Evolutionary conservation across 1,140 invertebrate genomes (phyloP), one percentile per base, ranked within the genome.

Genomic region (Drosophila subpulchrella): DNA sequence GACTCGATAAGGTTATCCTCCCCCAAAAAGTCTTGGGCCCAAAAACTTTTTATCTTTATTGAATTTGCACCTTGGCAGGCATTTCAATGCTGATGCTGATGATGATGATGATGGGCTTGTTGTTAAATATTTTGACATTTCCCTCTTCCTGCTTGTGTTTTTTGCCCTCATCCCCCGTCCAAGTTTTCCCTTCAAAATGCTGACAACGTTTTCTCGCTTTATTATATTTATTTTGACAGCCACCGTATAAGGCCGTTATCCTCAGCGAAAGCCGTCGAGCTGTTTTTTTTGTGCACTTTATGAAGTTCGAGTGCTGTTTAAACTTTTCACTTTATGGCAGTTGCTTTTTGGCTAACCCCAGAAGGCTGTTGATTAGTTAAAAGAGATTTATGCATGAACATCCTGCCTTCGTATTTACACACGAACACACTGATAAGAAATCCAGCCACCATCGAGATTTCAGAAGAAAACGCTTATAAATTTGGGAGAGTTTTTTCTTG

Each of bases 361-460:
- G 58, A 47, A 51, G 50, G 70, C 41, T 65, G 68, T 65, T 84
- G 73, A 76, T 75, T 75, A 75, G 71, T 60, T 83, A 57, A 84
- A 84, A 80, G 57, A 76, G 81, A 84, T 76, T 83, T 84, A 84
- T 83, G 81, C 73, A 84, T 85, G 73, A 84, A 34, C 58, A 60
- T 75, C 32, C 53, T 71, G 54, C 15, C 57, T 55, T 36, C 53
- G 20, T 72, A 53, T 72, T 61, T 48, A 72, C 54, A 59, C 47
- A 62, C 44, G 44, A 39, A 50, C 12, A 59, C 63, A 50, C 60
- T 30, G 15, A 24, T 11, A 32, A 24, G 4, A 15, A 34, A 60
- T 13, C 8, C 27, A 0, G 17, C 4, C 34, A 4, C 0, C 11
- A n/a, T 15, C 27, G 15, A 0, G n/a, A 50, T 6, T 50, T 1